Evolutionary conservation across 2,797 vertebrate species (phyloP).

Genomic region (Caiman crocodilus): DNA sequence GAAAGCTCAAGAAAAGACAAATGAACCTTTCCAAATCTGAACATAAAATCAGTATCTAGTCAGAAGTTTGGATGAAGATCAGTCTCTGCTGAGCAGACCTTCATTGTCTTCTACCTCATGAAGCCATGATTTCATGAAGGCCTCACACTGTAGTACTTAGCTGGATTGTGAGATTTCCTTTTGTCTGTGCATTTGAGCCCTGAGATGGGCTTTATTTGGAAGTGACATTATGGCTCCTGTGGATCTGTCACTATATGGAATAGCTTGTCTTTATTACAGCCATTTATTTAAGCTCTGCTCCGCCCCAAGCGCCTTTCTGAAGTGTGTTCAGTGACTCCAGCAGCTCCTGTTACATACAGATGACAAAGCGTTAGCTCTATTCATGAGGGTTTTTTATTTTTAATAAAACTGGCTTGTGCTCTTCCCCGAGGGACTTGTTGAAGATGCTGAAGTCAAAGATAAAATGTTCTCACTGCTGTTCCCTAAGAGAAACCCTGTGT

Average conservation of each 20-base stretch:
- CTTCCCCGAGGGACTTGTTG: constrained; percentile 47
- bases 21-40: not conserved
- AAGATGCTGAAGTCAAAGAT: constrained; percentile 11
- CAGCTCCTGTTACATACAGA: constrained; percentile 34
- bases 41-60: not conserved
- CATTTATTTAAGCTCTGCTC: not conserved
- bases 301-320: not conserved
- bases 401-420: constrained; percentile 55
- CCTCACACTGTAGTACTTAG: fast-evolving
- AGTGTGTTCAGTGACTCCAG: not conserved
- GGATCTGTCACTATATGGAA: not conserved
- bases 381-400: constrained; percentile 49
- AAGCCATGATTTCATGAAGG: fast-evolving
- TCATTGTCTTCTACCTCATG: fast-evolving
- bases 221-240: not conserved
- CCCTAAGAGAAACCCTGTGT: not conserved
- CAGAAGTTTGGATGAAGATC: fast-evolving
- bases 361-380: constrained; percentile 35
- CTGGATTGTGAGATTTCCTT: not conserved
- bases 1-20: not conserved
- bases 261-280: not conserved
- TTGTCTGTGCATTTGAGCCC: not conserved
- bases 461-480: constrained; percentile 42
- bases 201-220: not conserved
- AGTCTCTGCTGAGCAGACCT: not conserved